Evolutionary conservation across 2,797 vertebrate species (phyloP).

Genomic region (Ceryle rudis): DNA sequence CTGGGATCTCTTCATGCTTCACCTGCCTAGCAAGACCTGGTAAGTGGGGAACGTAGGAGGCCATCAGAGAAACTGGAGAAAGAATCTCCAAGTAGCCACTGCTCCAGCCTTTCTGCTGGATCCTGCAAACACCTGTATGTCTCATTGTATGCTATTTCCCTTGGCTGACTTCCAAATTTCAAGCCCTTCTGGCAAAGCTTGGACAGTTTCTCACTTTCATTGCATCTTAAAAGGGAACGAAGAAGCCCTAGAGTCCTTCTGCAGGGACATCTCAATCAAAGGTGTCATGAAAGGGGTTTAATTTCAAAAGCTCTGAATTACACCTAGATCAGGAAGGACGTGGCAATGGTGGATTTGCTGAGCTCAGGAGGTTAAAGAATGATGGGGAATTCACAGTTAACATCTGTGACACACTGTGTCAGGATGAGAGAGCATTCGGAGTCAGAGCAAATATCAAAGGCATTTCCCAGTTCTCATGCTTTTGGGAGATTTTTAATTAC

Average conservation of each 20-base stretch:
- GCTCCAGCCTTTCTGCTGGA: background rate
- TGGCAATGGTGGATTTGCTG: slow-evolving; percentile 47
- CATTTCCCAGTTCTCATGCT: background rate
- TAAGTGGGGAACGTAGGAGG: background rate
- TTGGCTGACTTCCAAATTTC: background rate
- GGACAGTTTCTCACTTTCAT: background rate
- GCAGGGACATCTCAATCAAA: background rate
- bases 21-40: background rate
- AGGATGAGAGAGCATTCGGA: slow-evolving; percentile 19
- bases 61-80: background rate
- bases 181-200: background rate
- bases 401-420: slow-evolving; percentile 25
- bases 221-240: background rate
- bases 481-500: slow-evolving; percentile 64
- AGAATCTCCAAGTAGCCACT: background rate
- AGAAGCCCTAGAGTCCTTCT: slow-evolving; percentile 35
- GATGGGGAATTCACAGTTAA: slow-evolving; percentile 30
- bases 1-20: background rate
- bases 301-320: slow-evolving; percentile 63
- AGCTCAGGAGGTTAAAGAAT: slow-evolving; percentile 61
- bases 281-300: slow-evolving; percentile 49
- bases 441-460: slow-evolving; percentile 56
- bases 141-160: background rate
- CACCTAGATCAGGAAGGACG: slow-evolving; percentile 21
- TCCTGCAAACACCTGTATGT: accelerated